Evolutionary conservation across 2,113 vertebrate genomes (phyloP).

Genomic region (Tor tambroides): DNA sequence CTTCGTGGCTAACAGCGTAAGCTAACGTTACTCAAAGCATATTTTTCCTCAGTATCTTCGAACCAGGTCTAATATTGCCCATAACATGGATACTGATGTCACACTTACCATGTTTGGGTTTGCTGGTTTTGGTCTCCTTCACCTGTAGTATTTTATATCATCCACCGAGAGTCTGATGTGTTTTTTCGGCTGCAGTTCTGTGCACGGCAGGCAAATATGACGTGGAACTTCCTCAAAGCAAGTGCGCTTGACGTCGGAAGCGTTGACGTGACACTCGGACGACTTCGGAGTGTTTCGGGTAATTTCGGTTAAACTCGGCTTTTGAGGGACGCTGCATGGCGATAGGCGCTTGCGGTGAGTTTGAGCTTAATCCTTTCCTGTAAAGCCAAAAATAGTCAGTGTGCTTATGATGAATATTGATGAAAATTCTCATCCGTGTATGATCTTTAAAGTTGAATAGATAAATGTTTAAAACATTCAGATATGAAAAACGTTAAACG

Average conservation of each 20-base stretch:
- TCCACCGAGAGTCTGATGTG: constrained; percentile 12
- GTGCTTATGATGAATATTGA: not conserved
- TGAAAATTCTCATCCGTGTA: too few relatives aligned
- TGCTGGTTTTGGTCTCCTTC: constrained; percentile 55
- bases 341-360: not conserved
- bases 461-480: not conserved
- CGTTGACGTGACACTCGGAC: constrained; percentile 62
- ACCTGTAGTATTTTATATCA: constrained; percentile 45
- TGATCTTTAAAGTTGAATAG: too few relatives aligned
- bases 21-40: not conserved
- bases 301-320: not conserved
- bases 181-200: constrained; percentile 41
- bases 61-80: not conserved
- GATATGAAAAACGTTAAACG: not conserved
- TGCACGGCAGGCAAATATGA: constrained; percentile 66
- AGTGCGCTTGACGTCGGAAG: constrained; percentile 64
- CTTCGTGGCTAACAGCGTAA: constrained; percentile 4
- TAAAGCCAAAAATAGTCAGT: not conserved
- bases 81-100: not conserved
- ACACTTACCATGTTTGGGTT: constrained; percentile 72
- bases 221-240: constrained; percentile 79
- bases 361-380: not conserved
- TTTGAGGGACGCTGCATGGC: not conserved
- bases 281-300: not conserved
- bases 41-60: not conserved